Base-by-base conservation (phyloP, 2,888 invertebrate species). In the Petrolisthes manimaculis region DNA sequence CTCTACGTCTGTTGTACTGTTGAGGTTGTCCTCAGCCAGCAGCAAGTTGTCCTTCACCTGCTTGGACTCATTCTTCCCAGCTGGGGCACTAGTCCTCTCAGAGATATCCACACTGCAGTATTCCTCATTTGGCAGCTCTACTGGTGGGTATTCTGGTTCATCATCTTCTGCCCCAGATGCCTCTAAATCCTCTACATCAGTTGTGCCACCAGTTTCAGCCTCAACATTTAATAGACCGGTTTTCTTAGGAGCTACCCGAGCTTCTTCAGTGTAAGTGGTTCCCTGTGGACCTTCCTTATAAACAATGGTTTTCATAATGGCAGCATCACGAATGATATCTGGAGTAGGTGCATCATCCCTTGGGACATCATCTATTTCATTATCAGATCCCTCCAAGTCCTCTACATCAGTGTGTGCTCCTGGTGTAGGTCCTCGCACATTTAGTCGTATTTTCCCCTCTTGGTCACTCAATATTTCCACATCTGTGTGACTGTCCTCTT, bases 1-100 rank as follows among this genome's bases (percentile, higher is more conserved):
- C 71, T 90, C 90, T 79, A 90, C 88, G 74, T 90, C 90, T 5
- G 90, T 90, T 81, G 87, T 74, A 86, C 78, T 86, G 84, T 86
- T 85, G 74, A 77, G 74, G 86, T 86, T 89, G 81, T 89, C 89
- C 54, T 90, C 89, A 3, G 89, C 83, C 24, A 89, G 87, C 77
- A 90, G 86, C 53, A 90, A 88, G 67, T 90, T 90, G 74, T 89
- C 90, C 83, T 90, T 90, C 37, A 90, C 88, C 21, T 85, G 89
- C 61, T 88, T 83, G n/a, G 69, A 89, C n/a, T 87, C 89, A 74
- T 88, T 87, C 61, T 75, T 87, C 75, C 75, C 55, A 9, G 86
- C 67, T 37, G 88, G 83, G 69, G 88, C 37, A 51, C 78, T 81
- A 53, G 89, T 74, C 80, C 83, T 90, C 56, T 85, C 83, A 21